Evolutionary conservation across 1,140 invertebrate species (phyloP).

Genomic region (Potamilus streckersoni): DNA sequence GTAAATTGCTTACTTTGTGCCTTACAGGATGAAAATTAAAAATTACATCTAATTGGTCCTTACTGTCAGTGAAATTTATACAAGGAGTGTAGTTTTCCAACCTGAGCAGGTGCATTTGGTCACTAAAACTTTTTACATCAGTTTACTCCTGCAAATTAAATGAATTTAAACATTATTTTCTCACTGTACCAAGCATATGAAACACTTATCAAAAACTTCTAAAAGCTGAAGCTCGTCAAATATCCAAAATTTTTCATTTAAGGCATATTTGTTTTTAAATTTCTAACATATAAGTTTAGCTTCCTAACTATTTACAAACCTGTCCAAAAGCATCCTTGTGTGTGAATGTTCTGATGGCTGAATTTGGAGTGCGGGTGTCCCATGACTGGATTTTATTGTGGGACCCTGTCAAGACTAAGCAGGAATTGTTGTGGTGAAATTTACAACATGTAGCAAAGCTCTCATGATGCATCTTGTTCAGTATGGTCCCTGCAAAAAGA

Average conservation of each 20-base stretch:
- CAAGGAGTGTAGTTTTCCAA: no score
- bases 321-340: conserved; percentile 63
- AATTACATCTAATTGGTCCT: no score
- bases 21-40: no score
- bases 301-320: conserved; percentile 34
- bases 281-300: background rate
- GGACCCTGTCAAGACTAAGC: conserved; percentile 56
- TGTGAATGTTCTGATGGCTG: conserved; percentile 44
- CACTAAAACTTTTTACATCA: no score
- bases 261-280: background rate
- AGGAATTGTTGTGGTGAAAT: conserved; percentile 48
- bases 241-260: no score
- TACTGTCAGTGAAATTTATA: no score
- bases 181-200: background rate
- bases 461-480: conserved; percentile 37
- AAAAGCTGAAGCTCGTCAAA: no score
- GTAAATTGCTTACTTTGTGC: no score
- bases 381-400: conserved; percentile 51
- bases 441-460: conserved; percentile 56
- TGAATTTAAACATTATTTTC: background rate
- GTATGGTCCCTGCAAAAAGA: conserved; percentile 33
- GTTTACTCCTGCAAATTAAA: background rate
- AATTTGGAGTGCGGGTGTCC: conserved; percentile 52
- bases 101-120: no score
- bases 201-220: background rate